Evolutionary conservation across 2,797 vertebrate genomes (phyloP), one percentile per base, ranked within the genome.

Genomic region (Poecile montanus): DNA sequence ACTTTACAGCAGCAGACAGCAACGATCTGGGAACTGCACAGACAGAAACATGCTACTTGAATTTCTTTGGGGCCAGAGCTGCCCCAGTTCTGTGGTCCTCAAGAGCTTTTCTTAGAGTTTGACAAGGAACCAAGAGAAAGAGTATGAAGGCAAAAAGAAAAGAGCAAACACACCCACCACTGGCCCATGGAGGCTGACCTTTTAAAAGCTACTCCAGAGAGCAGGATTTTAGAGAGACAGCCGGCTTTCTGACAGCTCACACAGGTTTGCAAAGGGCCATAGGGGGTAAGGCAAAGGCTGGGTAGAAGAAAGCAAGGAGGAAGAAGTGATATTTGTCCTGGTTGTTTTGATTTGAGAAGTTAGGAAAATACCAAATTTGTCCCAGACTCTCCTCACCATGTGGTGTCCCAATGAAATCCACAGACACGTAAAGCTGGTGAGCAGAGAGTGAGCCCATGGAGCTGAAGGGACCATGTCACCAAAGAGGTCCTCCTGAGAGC

Each of bases 321-420:
- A 67, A 53, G 26, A 53, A 79, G 21, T 10, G 3, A 23, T 51
- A 3, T 54, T 88, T 78, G 54, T 56, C 26, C 65, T 30, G 61
- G 18, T 12, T 36, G 11, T 12, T 68, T 53, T 36, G 34, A 67
- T 61, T 72, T 72, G 26, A 78, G 42, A 87, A 72, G 38, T 19
- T 66, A 42, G 19, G 34, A 58, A 84, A 79, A 30, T 47, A 50
- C 4, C 11, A 61, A 17, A 47, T 63, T 36, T 54, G 10, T n/a
- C 40, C 38, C 27, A 0, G 1, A 21, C 40, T 50, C 21, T 73
- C 40, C 45, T 81, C n/a, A 32, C 8, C 15, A 8, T 0, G 0
- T 7, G 17, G 38, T 62, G 62, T 47, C 34, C 44, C 42, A 44
- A 44, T 34, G 62, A 67, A 57, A 11, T 25, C 44, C 50, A 57